phyloP scores from a whole-genome alignment of 2,797 vertebrate species.

The Apogon talboti region DNA sequence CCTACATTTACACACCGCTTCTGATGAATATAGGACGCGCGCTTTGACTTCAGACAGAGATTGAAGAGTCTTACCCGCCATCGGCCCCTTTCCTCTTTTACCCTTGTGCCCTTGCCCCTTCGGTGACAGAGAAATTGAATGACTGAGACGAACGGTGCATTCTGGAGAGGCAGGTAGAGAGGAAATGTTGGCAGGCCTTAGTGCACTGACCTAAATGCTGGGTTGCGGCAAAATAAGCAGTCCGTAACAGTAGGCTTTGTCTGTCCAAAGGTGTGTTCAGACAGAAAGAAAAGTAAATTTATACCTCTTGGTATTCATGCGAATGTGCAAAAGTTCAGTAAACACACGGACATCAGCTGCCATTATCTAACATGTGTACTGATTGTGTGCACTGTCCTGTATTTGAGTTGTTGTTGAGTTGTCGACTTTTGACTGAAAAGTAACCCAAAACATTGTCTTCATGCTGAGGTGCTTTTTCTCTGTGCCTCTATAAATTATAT shows the following conservation, averaged over 20 bases:
- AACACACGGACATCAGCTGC: constrained; percentile 7
- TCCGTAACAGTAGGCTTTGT: constrained; percentile 32
- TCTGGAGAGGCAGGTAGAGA: constrained; percentile 39
- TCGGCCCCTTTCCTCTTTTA: constrained; percentile 31
- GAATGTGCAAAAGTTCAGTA: constrained; percentile 1
- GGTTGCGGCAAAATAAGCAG: constrained; percentile 63
- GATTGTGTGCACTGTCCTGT: constrained; percentile 14
- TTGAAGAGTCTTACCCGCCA: constrained; percentile 40
- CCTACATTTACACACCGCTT: constrained; percentile 61
- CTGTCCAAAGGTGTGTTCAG: constrained; percentile 34
- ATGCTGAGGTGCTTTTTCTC: not conserved
- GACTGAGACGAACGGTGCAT: constrained; percentile 33
- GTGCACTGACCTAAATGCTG: constrained; percentile 50
- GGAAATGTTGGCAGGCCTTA: constrained; percentile 33
- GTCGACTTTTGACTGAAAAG: not conserved
- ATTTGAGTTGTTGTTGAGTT: constrained; percentile 27
- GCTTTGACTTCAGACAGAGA: constrained; percentile 37
- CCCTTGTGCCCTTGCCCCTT: constrained; percentile 29
- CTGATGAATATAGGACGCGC: constrained; percentile 59
- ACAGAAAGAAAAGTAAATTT: constrained; percentile 22
- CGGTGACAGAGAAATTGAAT: constrained; percentile 62
- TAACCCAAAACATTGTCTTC: not conserved
- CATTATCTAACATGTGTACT: not conserved
- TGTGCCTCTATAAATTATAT: not conserved
- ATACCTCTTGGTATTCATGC: not conserved